phyloP scores from a whole-genome alignment of 1,140 invertebrate genomes.

The Brachionus sp. region DNA sequence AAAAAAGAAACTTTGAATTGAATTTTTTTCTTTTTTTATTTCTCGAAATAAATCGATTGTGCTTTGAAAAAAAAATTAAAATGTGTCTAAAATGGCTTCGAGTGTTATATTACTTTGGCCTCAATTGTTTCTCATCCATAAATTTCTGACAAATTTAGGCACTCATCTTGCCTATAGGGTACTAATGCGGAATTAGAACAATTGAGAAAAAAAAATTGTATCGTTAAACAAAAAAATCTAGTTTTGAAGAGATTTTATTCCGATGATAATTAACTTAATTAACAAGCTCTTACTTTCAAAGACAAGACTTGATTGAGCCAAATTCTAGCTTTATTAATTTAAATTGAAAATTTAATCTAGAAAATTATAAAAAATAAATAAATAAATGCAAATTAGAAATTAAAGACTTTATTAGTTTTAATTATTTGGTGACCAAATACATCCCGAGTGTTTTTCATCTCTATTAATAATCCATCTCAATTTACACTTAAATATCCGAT shows the following conservation, averaged over 20 bases:
- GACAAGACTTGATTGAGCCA: background rate
- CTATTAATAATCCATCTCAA: background rate
- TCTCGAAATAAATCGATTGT: background rate
- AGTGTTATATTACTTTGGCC: too few species aligned
- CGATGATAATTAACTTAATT: background rate
- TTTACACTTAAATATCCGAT: background rate
- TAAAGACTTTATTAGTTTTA: background rate
- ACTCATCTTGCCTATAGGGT: background rate
- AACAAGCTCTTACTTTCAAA: conserved; percentile 8
- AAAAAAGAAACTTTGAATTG: background rate
- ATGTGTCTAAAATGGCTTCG: background rate
- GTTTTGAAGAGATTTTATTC: background rate
- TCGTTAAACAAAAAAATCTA: background rate
- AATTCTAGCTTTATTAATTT: background rate
- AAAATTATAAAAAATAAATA: background rate
- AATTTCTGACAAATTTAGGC: background rate
- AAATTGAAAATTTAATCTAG: background rate
- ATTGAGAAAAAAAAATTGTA: background rate
- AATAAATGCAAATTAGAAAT: background rate
- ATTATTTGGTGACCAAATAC: background rate
- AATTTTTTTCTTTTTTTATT: background rate
- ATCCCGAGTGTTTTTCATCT: background rate
- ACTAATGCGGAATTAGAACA: background rate
- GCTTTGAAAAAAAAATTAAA: background rate
- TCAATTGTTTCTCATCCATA: background rate